Base-by-base conservation (phyloP, 2,113 vertebrate genomes). In the Axis porcinus region DNA sequence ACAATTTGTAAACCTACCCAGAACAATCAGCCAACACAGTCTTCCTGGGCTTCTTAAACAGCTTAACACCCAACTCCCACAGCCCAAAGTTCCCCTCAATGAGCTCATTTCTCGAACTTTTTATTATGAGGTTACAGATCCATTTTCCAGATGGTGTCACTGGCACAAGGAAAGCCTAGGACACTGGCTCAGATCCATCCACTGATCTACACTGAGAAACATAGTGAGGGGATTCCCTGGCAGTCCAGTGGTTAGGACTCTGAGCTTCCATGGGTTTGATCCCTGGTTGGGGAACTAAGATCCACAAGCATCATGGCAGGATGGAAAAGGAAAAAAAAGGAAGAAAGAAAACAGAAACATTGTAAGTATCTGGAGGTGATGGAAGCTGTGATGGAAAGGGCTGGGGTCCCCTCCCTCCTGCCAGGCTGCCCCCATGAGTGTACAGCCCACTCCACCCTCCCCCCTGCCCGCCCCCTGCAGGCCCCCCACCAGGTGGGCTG, bases 111-210 rank as follows among this genome's bases (percentile, higher is more conserved):
- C 27, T 95, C 47, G 30, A 74, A 17, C 17, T 25, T 55, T 78
- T 84, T 76, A 47, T 87, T 47, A 94, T 25, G 57, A 83, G 30
- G 54, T 52, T 70, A 76, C 50, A 86, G 90, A 91, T 74, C 92
- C 52, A 84, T 97, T 95, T 96, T 94, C 88, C 83, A 97, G 90
- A 64, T 81, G 90, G 58, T 45, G 15, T 27, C 90, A 30, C 52
- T 87, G 76, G 55, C 57, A 55, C n/a, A 43, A 21, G 57, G 27
- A 83, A 79, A 81, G n/a, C 50, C 50, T 84, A n/a, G 79, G 45
- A 47, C 23, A 7, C 54, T n/a, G 86, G 28, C 43, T 97, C 76
- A 88, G 96, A 58, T 64, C 85, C 88, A 89, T 33, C 67, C 27
- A 52, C 25, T 21, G 27, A 21, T 57, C 19, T 74, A 19, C 17